Evolutionary conservation across 1,140 invertebrate genomes (phyloP), one percentile per base, ranked within the genome.

Genomic region (Thaumetopoea pityocampa): DNA sequence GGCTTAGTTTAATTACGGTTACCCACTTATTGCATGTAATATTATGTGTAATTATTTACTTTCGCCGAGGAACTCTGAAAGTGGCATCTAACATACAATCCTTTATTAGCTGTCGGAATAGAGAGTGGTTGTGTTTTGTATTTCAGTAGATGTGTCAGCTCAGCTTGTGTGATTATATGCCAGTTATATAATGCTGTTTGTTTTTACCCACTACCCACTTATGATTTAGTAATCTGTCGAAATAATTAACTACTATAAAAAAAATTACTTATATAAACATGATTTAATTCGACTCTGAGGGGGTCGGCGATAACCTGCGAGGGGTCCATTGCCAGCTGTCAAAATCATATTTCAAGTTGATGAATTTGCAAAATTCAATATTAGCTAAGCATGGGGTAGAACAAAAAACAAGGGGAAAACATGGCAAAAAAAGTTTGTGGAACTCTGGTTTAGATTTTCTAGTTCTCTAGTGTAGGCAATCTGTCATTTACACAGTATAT

Each of bases 121-220:
- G 62, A 62, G 57, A 62, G 50, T 55, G 52, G 56, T 69, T 74
- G 61, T 68, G 49, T 60, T 59, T 67, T 77, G 57, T 74, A 65
- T 56, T 55, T 70, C 55, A 63, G 73, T 74, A 78, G 69, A 68
- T 71, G 65, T 72, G 66, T 61, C 54, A 50, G 46, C 52, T 62
- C 49, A 67, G 74, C 77, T 81, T 81, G 70, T 81, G 74, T 81
- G 72, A 69, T 40, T 32, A 70, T 74, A 46, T 67, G 72, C 73
- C 73, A 81, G 77, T 81, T 72, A 73, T 70, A 68, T 70, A 71
- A 67, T 77, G 77, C 74, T 79, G 72, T 71, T 65, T 74, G 71
- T 65, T 69, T 67, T 70, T 62, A 47, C 51, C 43, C 58, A 51
- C 36, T 48, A 56, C 38, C 24, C 50, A 29, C 43, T 51, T 48